Conservation (phyloP, 2,113 vertebrate species). For the Erythrocercus mccallii region DNA sequence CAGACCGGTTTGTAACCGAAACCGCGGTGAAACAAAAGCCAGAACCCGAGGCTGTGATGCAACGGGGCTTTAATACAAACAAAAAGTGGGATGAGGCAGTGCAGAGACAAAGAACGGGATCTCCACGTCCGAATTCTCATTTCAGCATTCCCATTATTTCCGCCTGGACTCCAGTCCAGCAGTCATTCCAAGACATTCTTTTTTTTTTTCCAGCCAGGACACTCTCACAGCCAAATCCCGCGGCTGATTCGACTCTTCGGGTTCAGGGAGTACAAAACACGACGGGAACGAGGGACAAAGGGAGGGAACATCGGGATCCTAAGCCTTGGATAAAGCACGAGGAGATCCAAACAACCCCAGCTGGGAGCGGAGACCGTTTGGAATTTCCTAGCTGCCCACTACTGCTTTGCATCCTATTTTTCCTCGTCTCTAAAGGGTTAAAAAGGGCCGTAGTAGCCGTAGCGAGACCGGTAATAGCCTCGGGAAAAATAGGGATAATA, state of each 20-base stretch:
- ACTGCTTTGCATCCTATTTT: not conserved
- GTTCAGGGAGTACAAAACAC: not conserved
- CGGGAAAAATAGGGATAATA: not conserved
- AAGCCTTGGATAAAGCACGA: slow-evolving; percentile 2
- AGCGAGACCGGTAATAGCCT: slow-evolving; percentile 15
- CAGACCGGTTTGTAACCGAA: not conserved
- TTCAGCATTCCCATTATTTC: not conserved
- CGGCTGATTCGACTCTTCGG: not conserved
- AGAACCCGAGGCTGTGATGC: not conserved
- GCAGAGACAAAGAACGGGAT: not conserved
- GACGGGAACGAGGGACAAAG: not conserved
- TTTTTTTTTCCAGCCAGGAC: not conserved
- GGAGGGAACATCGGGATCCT: not conserved
- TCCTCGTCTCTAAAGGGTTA: not conserved
- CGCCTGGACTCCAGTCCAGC: not conserved
- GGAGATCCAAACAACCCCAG: not conserved
- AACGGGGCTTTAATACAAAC: slow-evolving; percentile 46
- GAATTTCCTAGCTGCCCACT: not conserved
- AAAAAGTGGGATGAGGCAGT: not conserved
- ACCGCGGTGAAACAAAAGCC: not conserved
- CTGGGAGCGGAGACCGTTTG: not conserved
- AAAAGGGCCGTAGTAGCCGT: slow-evolving; percentile 1
- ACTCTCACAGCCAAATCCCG: not conserved
- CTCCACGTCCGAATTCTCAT: not conserved
- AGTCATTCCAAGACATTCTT: not conserved